Evolutionary conservation across 2,797 vertebrate genomes (phyloP), one percentile per base, ranked within the genome.

Genomic region (Scolopax rusticola): DNA sequence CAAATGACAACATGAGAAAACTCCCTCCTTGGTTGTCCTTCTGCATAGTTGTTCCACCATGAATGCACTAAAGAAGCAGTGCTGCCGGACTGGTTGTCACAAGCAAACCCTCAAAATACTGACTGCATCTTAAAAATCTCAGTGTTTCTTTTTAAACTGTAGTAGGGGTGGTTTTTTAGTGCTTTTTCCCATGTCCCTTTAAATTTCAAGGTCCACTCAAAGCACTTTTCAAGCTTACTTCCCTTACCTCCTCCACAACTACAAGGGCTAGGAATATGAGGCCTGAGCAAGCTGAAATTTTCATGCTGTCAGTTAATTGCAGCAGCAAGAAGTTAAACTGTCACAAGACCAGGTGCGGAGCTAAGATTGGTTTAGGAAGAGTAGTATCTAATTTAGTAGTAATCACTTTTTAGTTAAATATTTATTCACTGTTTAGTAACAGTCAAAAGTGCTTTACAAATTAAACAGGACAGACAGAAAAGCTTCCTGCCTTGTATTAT

Each of bases 221-320:
- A 45, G 53, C 33, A 23, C 9, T 51, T 95, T 94, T 71, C 48
- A 91, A 70, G 59, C 19, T 81, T 5, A 6, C 8, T 59, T 84
- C 60, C 40, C 24, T 73, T 92, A 36, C 47, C 30, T 82, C 57
- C 60, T 45, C 63, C 28, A 23, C 27, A 79, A 6, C 28, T 69
- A 11, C 13, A 51, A 47, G 33, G 33, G n/a, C 21, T 73, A 32
- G 67, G 81, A 88, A 65, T 89, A 53, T 27, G 32, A 60, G 38
- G 61, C 87, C 73, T 38, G 32, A 78, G 23, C 12, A 57, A 79
- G 48, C 54, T 96, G 77, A 67, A 76, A 23, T 61, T 78, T 83
- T 91, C 50, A 32, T 51, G 13, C 51, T 61, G 41, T 53, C 36
- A 5, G 53, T 80, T 83, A 60, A 56, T n/a, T 68, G 41, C 45